Evolutionary conservation across 2,797 vertebrate genomes (phyloP).

Genomic region (Poecilia velifera): DNA sequence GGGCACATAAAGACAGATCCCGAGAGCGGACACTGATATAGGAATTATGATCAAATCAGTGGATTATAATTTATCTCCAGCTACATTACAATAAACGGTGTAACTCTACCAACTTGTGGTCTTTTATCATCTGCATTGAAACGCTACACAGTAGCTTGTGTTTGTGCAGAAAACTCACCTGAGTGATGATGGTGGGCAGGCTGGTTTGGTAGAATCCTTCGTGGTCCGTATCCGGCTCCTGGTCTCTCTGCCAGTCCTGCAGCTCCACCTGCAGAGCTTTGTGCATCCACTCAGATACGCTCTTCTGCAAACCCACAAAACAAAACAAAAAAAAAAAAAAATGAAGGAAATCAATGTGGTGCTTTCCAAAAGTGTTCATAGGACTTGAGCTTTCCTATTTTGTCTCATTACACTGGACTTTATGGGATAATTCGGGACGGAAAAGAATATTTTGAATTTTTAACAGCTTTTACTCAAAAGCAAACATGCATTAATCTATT

Average conservation of each 20-base stretch:
- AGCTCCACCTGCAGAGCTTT: conserved; percentile 92
- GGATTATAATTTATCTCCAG: not conserved
- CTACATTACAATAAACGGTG: not conserved
- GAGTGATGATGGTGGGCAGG: conserved; percentile 89
- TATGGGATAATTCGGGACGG: not conserved
- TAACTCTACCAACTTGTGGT: not conserved
- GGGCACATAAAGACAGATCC: not conserved
- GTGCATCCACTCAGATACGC: conserved; percentile 93
- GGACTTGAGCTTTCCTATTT: not conserved
- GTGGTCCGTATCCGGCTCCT: conserved; percentile 91
- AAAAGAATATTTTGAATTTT: not conserved
- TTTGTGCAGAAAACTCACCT: conserved; percentile 76
- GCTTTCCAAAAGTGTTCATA: not conserved
- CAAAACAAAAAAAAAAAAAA: not conserved
- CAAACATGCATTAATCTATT: not conserved
- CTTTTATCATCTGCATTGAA: not conserved
- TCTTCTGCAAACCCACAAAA: conserved; percentile 75
- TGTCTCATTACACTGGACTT: not conserved
- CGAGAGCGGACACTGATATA: not conserved
- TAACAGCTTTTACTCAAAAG: not conserved
- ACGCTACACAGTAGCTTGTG: not conserved
- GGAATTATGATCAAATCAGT: not conserved
- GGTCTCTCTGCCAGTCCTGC: conserved; percentile 91
- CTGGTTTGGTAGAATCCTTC: conserved; percentile 93
- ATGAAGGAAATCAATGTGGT: not conserved